Percentiles rank a stretch among this genome's conserved stretches.
These are phyloP conservation scores for Tringa solitaria DNA, from an alignment of 2,113 vertebrate genomes.

Conservation along the genomic window DNA sequence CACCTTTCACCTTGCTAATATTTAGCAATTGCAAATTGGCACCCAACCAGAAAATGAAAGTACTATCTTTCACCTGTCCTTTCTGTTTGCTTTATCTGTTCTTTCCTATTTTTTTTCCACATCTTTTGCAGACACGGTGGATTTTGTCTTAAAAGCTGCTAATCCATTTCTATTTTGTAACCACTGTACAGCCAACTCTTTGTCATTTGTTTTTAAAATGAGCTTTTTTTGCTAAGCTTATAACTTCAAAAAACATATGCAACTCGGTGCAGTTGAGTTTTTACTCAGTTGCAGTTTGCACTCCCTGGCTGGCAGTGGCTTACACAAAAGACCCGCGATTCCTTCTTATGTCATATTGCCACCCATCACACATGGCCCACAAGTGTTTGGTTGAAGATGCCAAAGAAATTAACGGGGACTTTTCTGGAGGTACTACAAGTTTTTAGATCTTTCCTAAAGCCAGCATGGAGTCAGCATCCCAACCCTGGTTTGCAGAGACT, in stretches of 20 bases:
- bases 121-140: background rate
- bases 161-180: background rate
- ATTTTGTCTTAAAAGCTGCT: background rate
- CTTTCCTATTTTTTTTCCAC: background rate
- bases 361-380: background rate
- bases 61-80: background rate
- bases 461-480: background rate
- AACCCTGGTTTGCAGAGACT: background rate
- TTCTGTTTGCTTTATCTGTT: background rate
- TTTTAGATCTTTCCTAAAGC: background rate
- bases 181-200: background rate
- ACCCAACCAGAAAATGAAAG: background rate
- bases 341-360: background rate
- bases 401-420: accelerated
- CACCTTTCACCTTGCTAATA: constrained; percentile 12
- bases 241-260: background rate
- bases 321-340: background rate
- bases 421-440: background rate
- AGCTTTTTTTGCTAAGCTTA: background rate
- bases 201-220: background rate
- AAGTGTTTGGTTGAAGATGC: background rate
- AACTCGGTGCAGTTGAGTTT: too few relatives aligned
- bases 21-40: constrained; percentile 5
- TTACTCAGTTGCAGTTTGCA: background rate
- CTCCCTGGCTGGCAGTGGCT: background rate